Conservation (phyloP, 2,797 vertebrate species). For the Denticeps clupeoides region DNA sequence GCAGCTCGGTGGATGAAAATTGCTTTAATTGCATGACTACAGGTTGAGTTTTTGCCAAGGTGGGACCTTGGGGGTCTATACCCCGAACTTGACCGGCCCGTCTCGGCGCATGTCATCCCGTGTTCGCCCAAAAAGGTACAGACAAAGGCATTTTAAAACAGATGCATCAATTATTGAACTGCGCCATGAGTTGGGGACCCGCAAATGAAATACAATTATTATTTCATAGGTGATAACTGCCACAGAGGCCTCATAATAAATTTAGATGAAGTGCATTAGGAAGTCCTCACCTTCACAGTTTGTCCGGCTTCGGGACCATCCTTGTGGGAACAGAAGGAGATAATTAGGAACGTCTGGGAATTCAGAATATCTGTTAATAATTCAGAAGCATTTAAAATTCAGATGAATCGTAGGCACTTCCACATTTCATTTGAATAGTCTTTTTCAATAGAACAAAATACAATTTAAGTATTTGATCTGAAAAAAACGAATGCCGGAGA, state of each 20-base stretch:
- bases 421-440: conserved; percentile 21
- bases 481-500: too few relatives aligned
- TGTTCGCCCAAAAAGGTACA: conserved; percentile 24
- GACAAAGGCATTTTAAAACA: conserved; percentile 41
- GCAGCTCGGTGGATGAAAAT: too few relatives aligned
- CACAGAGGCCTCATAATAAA: conserved; percentile 52
- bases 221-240: conserved; percentile 59
- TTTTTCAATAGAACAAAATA: too few relatives aligned
- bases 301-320: conserved; percentile 85
- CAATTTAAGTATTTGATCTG: too few relatives aligned
- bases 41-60: too few relatives aligned
- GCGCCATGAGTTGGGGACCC: conserved; percentile 43
- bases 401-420: conserved; percentile 36
- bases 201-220: conserved; percentile 56
- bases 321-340: conserved; percentile 56
- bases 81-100: neutral
- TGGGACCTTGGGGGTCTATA: conserved; percentile 2
- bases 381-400: conserved; percentile 56
- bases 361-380: conserved; percentile 57
- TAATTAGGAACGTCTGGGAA: conserved; percentile 50
- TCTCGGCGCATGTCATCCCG: conserved; percentile 16
- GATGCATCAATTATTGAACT: conserved; percentile 46
- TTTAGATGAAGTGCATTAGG: conserved; percentile 55
- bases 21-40: too few relatives aligned
- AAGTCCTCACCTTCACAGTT: conserved; percentile 85